Evolutionary conservation across 1,140 invertebrate genomes (phyloP).

Genomic region (Planococcus citri): DNA sequence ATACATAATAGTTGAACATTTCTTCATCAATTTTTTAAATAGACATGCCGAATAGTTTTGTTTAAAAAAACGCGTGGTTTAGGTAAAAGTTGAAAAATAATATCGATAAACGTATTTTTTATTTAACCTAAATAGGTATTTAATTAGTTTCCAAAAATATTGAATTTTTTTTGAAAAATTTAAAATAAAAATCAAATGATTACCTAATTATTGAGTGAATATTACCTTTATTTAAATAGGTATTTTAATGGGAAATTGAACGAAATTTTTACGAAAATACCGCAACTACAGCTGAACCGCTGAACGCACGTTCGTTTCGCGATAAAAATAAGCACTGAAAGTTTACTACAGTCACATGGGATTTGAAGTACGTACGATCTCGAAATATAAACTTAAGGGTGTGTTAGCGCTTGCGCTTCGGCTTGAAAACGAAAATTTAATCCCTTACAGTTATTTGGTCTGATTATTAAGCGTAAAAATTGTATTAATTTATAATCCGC

Average conservation of each 20-base stretch:
- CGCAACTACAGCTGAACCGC: background rate
- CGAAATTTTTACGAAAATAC: background rate
- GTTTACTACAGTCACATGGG: conserved; percentile 10
- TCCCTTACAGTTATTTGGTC: conserved; percentile 4
- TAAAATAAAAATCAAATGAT: too few species aligned
- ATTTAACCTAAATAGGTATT: too few species aligned
- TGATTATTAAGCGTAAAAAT: conserved; percentile 16
- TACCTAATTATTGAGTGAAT: background rate
- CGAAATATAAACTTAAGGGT: conserved; percentile 12
- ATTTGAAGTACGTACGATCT: background rate
- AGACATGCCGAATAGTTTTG: too few species aligned
- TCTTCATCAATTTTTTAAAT: too few species aligned
- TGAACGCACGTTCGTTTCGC: background rate
- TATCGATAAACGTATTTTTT: too few species aligned
- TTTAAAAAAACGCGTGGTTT: too few species aligned
- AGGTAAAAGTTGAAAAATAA: too few species aligned
- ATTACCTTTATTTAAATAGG: background rate
- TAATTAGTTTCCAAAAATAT: too few species aligned
- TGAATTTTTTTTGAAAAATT: too few species aligned
- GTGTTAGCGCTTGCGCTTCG: conserved; percentile 13
- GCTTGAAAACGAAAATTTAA: background rate
- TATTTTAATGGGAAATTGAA: background rate
- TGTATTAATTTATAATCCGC: conserved; percentile 10
- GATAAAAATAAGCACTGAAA: conserved; percentile 4
- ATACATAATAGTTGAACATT: too few species aligned